Base-by-base conservation (phyloP, 2,888 invertebrate genomes). In the Synergus laeviventris region DNA sequence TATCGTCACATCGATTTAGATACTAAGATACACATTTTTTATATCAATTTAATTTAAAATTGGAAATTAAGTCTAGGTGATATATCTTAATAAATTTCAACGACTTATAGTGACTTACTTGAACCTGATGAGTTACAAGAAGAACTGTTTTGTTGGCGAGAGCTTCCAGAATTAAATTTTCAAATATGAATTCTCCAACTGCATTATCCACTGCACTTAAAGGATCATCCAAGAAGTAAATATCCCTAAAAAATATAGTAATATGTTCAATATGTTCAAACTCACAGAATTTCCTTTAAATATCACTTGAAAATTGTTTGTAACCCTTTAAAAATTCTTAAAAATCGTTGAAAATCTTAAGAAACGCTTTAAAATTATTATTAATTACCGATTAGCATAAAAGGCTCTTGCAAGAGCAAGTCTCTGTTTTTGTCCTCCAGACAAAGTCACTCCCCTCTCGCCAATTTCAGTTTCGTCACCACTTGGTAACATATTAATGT, bases 61-160 rank as follows among this genome's bases (percentile, higher is more conserved):
- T 62, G n/a, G 62, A 3, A 18, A 74, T 56, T 38, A 73, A 59
- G 42, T 38, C 16, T 7, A 1, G 16, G 7, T 7, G 16, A 16
- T 16, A 1, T 45, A 16, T 16, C 5, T 5, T 45, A 16, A 16
- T 5, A 45, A 45, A 45, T 45, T 45, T 45, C 16, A 45, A n/a
- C 1, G 16, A n/a, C 1, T 49, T n/a, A 14, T n/a, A 16, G n/a
- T n/a, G 38, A 81, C 81, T 81, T 81, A 91, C 92, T 89, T 94
- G 93, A 18, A 93, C 88, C 84, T 94, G 94, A 89, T 94, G 93
- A 1, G 94, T 94, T 42, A 94, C 94, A 45, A 94, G 91, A 11
- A 94, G 86, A 49, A 93, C 89, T 1, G 93, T 93, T 87, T 93
- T 93, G 73, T 91, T 87, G 73, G 91, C 90, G 24, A 94, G 87